Base-by-base conservation (phyloP, 2,113 vertebrate genomes). In the Ardeotis arabs region DNA sequence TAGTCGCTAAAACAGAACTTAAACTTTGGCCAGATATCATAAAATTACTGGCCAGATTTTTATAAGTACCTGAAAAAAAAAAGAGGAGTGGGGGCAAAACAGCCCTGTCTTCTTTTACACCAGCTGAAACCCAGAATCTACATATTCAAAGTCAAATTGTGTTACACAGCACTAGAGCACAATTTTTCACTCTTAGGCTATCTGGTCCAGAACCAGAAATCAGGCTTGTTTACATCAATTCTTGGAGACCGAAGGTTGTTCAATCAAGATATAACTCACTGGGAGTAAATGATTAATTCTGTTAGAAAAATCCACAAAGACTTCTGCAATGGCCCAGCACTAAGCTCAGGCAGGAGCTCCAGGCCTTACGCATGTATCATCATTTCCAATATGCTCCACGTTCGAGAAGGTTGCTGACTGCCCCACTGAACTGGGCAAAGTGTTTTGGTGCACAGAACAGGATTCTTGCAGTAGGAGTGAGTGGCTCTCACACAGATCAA, bases 31-130 rank as follows among this genome's bases (percentile, higher is more conserved):
- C 72, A 95, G 55, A 41, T 77, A 81, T 6, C 13, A 9, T 81
- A 84, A 93, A 93, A 90, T 49, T 66, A 69, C 44, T 44, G 33
- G 56, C 73, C 67, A 91, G 20, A 77, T 72, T 86, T 64, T 80
- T 70, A 1, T 14, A 84, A 45, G n/a, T 28, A 73, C 22, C 50
- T 73, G 14, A 13, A 44, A 72, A 58, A 68, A 73, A 41, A 53
- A 5, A 44, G 15, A 44, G 15, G 41, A 14, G 41, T 44, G 15
- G 3, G 4, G 16, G 21, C 1, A 9, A 45, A 83, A 52, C 35
- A 92, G 37, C 13, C 4, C 29, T 72, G 21, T 25, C 33, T 52
- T 74, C 5, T 64, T 69, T 90, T 59, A 62, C 10, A 83, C 29
- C 58, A 89, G 35, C 62, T 91, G 70, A 85, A 96, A 87, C 69